These are phyloP conservation scores for Mesitornis unicolor DNA, from an alignment of 2,113 vertebrate genomes.

Conservation along the genomic window DNA sequence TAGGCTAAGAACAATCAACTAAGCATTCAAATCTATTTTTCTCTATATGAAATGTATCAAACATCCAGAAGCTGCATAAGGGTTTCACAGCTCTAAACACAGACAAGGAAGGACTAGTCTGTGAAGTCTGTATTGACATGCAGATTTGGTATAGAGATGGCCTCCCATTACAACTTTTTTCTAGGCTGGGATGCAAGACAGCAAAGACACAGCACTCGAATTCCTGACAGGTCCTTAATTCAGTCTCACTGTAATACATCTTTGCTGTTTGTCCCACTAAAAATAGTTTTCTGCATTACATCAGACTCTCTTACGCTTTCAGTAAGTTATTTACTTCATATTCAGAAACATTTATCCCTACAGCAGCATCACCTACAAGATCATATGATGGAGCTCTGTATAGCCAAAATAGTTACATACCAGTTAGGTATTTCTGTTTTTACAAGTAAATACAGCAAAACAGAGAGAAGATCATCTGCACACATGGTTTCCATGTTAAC, in stretches of 20 bases:
- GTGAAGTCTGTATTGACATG: not conserved
- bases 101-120: not conserved
- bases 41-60: not conserved
- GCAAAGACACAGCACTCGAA: not conserved
- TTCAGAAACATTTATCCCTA: not conserved
- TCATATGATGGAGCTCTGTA: not conserved
- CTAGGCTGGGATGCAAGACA: not conserved
- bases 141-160: not conserved
- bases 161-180: not conserved
- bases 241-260: not conserved
- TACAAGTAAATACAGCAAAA: constrained; percentile 91
- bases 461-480: constrained; percentile 93
- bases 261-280: not conserved
- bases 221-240: not conserved
- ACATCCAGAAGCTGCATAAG: not conserved
- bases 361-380: not conserved
- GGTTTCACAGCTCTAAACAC: not conserved
- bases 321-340: not conserved
- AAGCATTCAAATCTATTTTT: not conserved
- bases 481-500: constrained; percentile 89
- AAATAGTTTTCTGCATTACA: not conserved
- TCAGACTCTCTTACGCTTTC: not conserved
- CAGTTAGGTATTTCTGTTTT: constrained; percentile 98
- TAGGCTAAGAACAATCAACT: not conserved
- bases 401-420: constrained; percentile 67